Conservation (phyloP, 30 jellyfish, hydroid and myxozoan genomes). For the Catostylus mosaicus region DNA sequence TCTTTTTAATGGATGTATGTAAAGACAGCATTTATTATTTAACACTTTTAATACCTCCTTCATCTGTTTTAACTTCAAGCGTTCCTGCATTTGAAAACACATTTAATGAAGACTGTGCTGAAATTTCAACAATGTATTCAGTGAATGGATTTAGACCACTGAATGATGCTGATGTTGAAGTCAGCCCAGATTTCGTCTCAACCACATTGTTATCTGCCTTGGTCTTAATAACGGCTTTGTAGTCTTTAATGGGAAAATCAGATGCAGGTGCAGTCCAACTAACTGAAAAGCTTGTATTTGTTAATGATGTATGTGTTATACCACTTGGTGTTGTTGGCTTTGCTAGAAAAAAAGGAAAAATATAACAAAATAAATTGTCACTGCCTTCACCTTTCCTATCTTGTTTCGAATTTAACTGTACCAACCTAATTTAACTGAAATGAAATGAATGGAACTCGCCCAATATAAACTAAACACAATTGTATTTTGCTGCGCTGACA, state of each 20-base stretch:
- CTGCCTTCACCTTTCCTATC: background rate
- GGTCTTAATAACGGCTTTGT: constrained; percentile 34
- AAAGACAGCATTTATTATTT: background rate
- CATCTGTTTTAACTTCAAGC: constrained; percentile 38
- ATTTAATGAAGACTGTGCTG: constrained; percentile 21
- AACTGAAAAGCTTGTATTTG: constrained; percentile 15
- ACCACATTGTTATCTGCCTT: constrained; percentile 17
- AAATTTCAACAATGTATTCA: constrained; percentile 38
- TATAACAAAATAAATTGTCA: background rate
- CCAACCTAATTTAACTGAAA: too few species aligned
- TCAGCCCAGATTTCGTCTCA: background rate
- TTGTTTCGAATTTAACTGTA: too few species aligned
- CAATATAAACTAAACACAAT: too few species aligned
- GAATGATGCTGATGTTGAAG: constrained; percentile 29
- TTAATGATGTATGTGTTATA: background rate
- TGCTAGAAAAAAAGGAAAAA: constrained; percentile 1
- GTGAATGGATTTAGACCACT: constrained; percentile 34
- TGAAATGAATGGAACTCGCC: too few species aligned
- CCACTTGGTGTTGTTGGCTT: constrained; percentile 54
- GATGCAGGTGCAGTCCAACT: constrained; percentile 34
- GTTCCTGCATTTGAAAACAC: constrained; percentile 44
- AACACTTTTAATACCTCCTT: too few species aligned
- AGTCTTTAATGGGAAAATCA: constrained; percentile 31
- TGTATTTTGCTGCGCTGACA: too few species aligned
- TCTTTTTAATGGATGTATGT: background rate